Evolutionary conservation across 2,113 vertebrate species (phyloP), one percentile per base, ranked within the genome.

Genomic region (Lampris megalopsis): DNA sequence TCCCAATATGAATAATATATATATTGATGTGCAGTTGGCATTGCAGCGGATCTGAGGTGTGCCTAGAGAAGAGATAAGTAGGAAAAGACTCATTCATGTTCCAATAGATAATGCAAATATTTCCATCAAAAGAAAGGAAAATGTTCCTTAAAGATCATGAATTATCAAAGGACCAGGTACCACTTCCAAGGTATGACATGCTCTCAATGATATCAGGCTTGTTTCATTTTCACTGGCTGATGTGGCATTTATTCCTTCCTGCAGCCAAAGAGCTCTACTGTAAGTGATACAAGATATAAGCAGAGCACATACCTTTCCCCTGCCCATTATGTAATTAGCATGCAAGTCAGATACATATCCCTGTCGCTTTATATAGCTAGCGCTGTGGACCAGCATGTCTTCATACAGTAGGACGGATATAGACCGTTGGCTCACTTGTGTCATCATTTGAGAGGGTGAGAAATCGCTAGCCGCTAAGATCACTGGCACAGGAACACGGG

Each of bases 321-420:
- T 52, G 66, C 41, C 38, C 40, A 62, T 91, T 88, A 90, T 83
- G 75, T 81, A 83, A 90, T 84, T 53, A 71, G 71, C 50, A 73
- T 78, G 66, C 45, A 42, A 71, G 83, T 77, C 73, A 77, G 69
- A 82, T n/a, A 63, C 45, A 79, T 24, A 24, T 47, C 35, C 45
- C 5, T 2, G 56, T 59, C 67, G 63, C 80, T 91, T 86, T 83
- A 91, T 90, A 92, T 88, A 87, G 77, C 67, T 9, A 3, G 6
- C 49, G 65, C 71, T 52, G 48, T 13, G 66, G 56, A 68, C 57
- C 66, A 54, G 67, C 71, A 80, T 58, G 69, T 81, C 73, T 53
- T 53, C 41, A 24, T 24, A 24, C 24, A 24, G 45, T 71, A 57
- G 78, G 77, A 83, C 73, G 9, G 52, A 89, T 84, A 73, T 84